phyloP scores from a whole-genome alignment of 2,797 vertebrate genomes.

The Pipistrellus kuhlii region DNA sequence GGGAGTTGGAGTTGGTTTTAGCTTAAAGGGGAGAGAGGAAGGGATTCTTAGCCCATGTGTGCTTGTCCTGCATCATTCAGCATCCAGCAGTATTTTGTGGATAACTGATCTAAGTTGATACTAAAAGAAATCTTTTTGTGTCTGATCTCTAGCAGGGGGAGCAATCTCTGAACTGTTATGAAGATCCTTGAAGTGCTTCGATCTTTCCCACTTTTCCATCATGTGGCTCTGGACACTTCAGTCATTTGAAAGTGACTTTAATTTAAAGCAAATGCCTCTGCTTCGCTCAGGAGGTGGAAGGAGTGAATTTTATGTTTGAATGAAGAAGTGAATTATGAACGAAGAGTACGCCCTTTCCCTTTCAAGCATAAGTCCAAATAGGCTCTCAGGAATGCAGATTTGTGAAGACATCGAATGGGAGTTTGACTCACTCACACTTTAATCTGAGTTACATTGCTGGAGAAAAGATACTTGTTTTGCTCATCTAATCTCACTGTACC shows the following conservation, averaged over 20 bases:
- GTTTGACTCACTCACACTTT: slow-evolving; percentile 37
- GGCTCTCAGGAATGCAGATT: slow-evolving; percentile 83
- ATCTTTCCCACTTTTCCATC: slow-evolving; percentile 76
- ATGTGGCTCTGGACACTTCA: slow-evolving; percentile 76
- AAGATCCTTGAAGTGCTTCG: slow-evolving; percentile 81
- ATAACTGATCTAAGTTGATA: neutral
- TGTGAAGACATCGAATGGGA: slow-evolving; percentile 73
- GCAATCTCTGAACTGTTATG: slow-evolving; percentile 89
- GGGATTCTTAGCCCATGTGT: neutral
- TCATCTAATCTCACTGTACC: slow-evolving; percentile 25
- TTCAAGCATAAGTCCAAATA: slow-evolving; percentile 76
- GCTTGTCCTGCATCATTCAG: neutral
- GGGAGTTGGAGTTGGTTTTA: neutral
- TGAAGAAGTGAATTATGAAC: slow-evolving; percentile 83
- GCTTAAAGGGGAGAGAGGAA: neutral
- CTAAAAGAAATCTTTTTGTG: slow-evolving; percentile 71
- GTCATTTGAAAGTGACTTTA: slow-evolving; percentile 84
- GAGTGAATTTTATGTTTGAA: slow-evolving; percentile 81
- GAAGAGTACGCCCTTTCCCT: slow-evolving; percentile 80
- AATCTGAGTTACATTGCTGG: slow-evolving; percentile 73
- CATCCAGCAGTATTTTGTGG: neutral
- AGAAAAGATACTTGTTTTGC: slow-evolving; percentile 65
- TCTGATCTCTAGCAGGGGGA: slow-evolving; percentile 88
- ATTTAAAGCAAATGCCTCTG: slow-evolving; percentile 75
- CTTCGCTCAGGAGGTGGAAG: slow-evolving; percentile 81